phyloP scores from a whole-genome alignment of 2,113 vertebrate species.

The Sakesphorus luctuosus region DNA sequence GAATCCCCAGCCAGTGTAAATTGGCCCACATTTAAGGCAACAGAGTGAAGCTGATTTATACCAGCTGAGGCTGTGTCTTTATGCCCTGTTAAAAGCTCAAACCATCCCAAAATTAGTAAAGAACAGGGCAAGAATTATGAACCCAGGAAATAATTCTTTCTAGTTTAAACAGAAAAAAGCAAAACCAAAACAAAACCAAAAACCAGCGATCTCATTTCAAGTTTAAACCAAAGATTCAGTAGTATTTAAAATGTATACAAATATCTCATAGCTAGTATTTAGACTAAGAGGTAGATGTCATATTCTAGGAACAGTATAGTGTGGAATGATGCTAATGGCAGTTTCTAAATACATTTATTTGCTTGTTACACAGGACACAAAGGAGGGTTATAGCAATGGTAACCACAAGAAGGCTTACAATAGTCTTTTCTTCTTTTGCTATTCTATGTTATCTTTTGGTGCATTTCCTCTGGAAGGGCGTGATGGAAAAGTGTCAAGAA shows the following conservation, averaged over 20 bases:
- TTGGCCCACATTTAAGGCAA: constrained; percentile 63
- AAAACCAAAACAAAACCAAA: too few relatives aligned
- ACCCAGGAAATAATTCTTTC: not conserved
- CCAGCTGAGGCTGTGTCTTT: constrained; percentile 60
- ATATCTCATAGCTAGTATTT: constrained; percentile 77
- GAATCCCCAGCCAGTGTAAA: constrained; percentile 59
- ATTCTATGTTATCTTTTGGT: constrained; percentile 52
- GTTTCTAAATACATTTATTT: constrained; percentile 37
- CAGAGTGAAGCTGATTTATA: constrained; percentile 63
- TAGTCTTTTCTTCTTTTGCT: constrained; percentile 47
- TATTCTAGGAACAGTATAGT: constrained; percentile 69
- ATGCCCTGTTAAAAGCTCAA: not conserved
- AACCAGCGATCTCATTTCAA: not conserved
- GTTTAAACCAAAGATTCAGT: constrained; percentile 4
- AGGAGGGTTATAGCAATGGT: not conserved
- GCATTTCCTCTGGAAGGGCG: constrained; percentile 71
- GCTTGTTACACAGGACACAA: constrained; percentile 29
- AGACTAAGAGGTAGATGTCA: constrained; percentile 81
- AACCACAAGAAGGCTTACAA: constrained; percentile 14
- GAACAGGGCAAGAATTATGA: constrained; percentile 7
- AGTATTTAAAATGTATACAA: constrained; percentile 65
- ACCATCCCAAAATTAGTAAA: constrained; percentile 14
- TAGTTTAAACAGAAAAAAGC: not conserved
- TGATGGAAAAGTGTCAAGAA: constrained; percentile 45
- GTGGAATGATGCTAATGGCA: constrained; percentile 22